Percentiles rank a stretch among this genome's conserved stretches.
phyloP scores from a whole-genome alignment of 2,113 vertebrate species.

The Leuciscus idus region DNA sequence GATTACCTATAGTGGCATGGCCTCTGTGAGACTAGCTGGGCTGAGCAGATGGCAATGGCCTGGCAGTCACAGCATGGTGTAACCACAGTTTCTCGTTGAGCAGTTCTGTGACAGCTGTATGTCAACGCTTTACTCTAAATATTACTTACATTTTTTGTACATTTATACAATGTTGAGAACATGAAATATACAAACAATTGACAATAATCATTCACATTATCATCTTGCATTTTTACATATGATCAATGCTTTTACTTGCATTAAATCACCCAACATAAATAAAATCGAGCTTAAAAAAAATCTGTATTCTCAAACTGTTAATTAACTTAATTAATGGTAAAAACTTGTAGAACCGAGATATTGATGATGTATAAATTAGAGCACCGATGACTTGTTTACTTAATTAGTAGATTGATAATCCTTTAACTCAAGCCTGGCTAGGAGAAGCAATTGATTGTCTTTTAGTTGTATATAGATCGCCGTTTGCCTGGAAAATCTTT shows the following conservation, averaged over 20 bases:
- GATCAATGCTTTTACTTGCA: conserved; percentile 1
- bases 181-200: background rate
- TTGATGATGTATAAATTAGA: conserved; percentile 63
- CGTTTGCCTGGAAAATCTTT: conserved; percentile 53
- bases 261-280: background rate
- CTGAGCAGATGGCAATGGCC: conserved; percentile 76
- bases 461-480: conserved; percentile 64
- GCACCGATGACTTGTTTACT: conserved; percentile 57
- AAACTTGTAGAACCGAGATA: conserved; percentile 57
- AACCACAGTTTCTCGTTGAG: background rate
- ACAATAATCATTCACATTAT: background rate
- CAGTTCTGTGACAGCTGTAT: conserved; percentile 33
- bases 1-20: conserved; percentile 62
- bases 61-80: conserved; percentile 71
- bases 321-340: conserved; percentile 60
- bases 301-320: conserved; percentile 51
- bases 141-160: background rate
- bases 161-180: background rate
- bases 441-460: conserved; percentile 60
- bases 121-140: conserved; percentile 13
- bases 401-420: conserved; percentile 63
- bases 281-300: conserved; percentile 39
- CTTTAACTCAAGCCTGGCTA: conserved; percentile 58
- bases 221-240: conserved; percentile 5
- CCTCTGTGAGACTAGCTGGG: conserved; percentile 46